Evolutionary conservation across 2,797 vertebrate species (phyloP), one percentile per base, ranked within the genome.

Genomic region (Intellagama lesueurii): DNA sequence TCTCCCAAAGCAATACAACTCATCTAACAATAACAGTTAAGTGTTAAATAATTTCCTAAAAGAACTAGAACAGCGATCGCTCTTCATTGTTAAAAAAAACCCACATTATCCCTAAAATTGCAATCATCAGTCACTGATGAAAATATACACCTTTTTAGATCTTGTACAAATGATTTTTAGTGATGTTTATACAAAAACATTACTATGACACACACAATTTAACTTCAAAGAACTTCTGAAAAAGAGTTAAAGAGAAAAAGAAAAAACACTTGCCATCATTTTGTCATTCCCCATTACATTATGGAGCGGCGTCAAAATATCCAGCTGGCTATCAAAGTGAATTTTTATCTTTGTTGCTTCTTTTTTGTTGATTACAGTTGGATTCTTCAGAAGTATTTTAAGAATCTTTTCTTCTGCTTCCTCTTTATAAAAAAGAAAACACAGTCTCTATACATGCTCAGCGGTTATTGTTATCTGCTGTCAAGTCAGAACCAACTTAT

Each of bases 331-430:
- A 78, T 94, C 96, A 91, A 99, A 99, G 83, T 85, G 91, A 88
- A 99, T 95, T 95, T 97, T 95, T 68, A 99, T 90, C 32, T 93
- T 97, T 76, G 92, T 96, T 76, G 93, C 97, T 94, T 95, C 96
- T 86, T 78, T 96, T 83, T 92, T 92, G 84, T 94, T 95, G 88
- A 98, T 90, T 76, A 69, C 64, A 70, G 97, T 52, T 5, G 98
- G 96, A 78, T 70, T 87, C 32, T 92, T 96, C 92, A 98, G 93
- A 11, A 92, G 84, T 84, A 99, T 89, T 1, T 73, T 94, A 69
- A 99, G 92, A 8, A 97, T 88, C 3, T 94, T 96, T 92, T 96
- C 60, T 79, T 79, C 93, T 64, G 78, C 90, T 44, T 87, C 87
- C 89, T 97, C 98, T 98, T 94, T 5, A 0, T 81, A 85, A 9